Base-by-base conservation (phyloP, 2,797 vertebrate genomes). In the Lepilemur septentrionalis region DNA sequence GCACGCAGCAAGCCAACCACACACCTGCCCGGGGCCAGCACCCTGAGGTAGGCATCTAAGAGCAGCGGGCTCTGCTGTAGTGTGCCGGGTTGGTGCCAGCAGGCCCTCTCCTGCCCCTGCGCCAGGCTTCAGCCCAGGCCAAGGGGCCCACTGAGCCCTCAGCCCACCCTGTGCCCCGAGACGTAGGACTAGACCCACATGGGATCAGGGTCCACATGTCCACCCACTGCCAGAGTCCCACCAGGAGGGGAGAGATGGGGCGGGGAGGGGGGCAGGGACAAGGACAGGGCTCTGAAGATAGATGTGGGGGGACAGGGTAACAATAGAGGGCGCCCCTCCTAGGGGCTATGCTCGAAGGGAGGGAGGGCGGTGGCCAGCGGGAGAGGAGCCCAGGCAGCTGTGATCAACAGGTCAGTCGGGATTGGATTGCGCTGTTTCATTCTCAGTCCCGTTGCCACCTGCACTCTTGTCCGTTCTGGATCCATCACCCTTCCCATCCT, bases 351-450 rank as follows among this genome's bases (percentile, higher is more conserved):
- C 20, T 70, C 23, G 30, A 7, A 23, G 46, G 41, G 69, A 61
- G 35, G 28, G 25, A 6, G 12, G 73, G 55, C 3, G 2, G 35
- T 4, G 5, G 81, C 55, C 13, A 25, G 38, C 1, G 1, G 35
- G 30, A 43, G 3, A 6, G 18, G 46, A 76, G 46, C 50, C 63
- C 18, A 63, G 35, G 1, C 4, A 20, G 28, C 57, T n/a, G 32
- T 32, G 41, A 83, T 82, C 96, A 92, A 89, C 91, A 96, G 85
- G 96, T 89, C 91, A 38, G 76, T n/a, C 59, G 35, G 9, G 61
- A 7, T 9, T 8, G 9, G 61, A 7, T 9, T 8, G 43, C 8
- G 18, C 38, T 20, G 13, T 38, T 43, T 80, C 23, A 9, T 11
- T 18, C 89, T 79, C 72, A 30, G 52, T 57, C 72, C 22, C 5